Evolutionary conservation across 1,140 invertebrate species (phyloP).

Genomic region (Caenorhabditis elegans): WBcel235 BX284605.5:12593001-12593500

Average conservation of each 20-base stretch:
- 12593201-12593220: neutral
- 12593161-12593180: neutral
- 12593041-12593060: neutral
- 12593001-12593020: neutral
- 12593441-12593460: too few species aligned
- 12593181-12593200: neutral
- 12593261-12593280: slow-evolving; percentile 1
- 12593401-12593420: too few species aligned
- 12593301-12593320: neutral
- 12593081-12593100: neutral
- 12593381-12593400: too few species aligned
- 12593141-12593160: neutral
- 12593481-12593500: neutral
- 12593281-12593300: slow-evolving; percentile 6
- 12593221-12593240: slow-evolving; percentile 6
- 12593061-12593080: neutral
- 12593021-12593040: slow-evolving; percentile 24
- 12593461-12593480: slow-evolving; percentile 1
- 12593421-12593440: too few species aligned
- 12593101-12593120: neutral
- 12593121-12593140: neutral
- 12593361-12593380: neutral
- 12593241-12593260: neutral
- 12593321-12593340: neutral
- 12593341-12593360: neutral